Percentiles rank a stretch among this genome's conserved stretches.
These are phyloP conservation scores for Egretta garzetta DNA, from an alignment of 2,113 vertebrate species.

Conservation along the genomic window DNA sequence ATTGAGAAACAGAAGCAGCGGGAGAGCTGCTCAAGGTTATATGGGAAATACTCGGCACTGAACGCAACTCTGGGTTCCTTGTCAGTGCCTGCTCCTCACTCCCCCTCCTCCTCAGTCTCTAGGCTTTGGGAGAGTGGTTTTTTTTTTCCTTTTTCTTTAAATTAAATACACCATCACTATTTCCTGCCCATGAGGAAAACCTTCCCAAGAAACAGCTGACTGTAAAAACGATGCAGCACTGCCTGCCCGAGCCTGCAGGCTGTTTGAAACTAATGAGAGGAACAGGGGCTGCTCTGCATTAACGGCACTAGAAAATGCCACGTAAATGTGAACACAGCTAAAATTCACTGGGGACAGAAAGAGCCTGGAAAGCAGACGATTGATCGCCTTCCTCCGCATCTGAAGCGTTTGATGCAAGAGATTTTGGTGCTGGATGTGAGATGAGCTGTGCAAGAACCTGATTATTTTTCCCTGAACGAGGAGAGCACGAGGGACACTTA, in stretches of 20 bases:
- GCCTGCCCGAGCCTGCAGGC: neutral
- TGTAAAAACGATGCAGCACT: neutral
- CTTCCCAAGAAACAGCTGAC: neutral
- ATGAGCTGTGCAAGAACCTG: rapidly evolving
- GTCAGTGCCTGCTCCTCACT: neutral
- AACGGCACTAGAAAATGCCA: rapidly evolving
- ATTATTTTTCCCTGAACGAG: rapidly evolving
- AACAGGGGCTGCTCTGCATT: neutral
- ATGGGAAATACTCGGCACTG: rapidly evolving
- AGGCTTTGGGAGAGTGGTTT: neutral
- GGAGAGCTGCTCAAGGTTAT: rapidly evolving
- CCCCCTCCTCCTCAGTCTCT: neutral
- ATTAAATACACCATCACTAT: neutral
- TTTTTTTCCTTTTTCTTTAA: neutral
- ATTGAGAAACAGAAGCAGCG: neutral
- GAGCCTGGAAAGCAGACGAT: neutral
- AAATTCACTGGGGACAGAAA: neutral
- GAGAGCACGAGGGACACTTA: conserved; percentile 31
- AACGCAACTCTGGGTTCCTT: neutral
- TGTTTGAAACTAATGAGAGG: neutral
- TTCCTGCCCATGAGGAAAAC: neutral
- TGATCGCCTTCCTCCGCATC: rapidly evolving
- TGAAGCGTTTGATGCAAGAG: neutral
- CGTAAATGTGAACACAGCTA: rapidly evolving
- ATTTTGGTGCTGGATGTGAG: neutral